Base-by-base conservation (phyloP, 2,113 vertebrate species). In the Clarias gariepinus region DNA sequence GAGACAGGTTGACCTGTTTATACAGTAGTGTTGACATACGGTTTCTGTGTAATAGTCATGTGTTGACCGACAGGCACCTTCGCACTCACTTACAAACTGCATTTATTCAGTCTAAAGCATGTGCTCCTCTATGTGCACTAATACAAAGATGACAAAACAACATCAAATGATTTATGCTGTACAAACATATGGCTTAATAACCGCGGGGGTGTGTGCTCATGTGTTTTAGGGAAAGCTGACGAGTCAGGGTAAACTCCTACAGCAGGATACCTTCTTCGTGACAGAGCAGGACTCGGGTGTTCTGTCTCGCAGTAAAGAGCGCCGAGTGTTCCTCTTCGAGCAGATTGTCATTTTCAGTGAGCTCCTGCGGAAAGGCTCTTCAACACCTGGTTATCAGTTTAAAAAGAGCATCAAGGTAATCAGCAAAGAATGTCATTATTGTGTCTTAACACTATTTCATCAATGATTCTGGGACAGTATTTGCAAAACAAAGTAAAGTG, bases 341-440 rank as follows among this genome's bases (percentile, higher is more conserved):
- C 98, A 99, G 91, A 99, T 99, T 0, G 97, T 99, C 92, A 99
- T 99, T 95, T 98, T 99, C 94, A 99, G 98, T 5, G 98, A 99
- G 68, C 96, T 99, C 84, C 97, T 99, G 60, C 94, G 97, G 36
- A 99, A 99, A 93, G 98, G 98, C 3, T 99, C 98, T n/a, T 96
- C 98, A 88, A 98, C 96, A 0, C 98, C 97, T 0, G 96, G 97
- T 3, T 99, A 99, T 93, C 97, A 97, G 95, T 99, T 99, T 92
- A 99, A 99, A 92, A 97, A 95, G 89, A 97, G 96, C 93, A 99
- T 99, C 92, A 99, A 98, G 97, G 98, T 98, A 89, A 28, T 25
- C 25, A 3, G 6, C 25, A 63, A 36, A 0, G 64, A 76, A 12
- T 3, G 1, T 76, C 33, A 53, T 11, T 15, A 8, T 21, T 9